phyloP scores from a whole-genome alignment of 2,888 invertebrate species.

The Thereva nobilitata region DNA sequence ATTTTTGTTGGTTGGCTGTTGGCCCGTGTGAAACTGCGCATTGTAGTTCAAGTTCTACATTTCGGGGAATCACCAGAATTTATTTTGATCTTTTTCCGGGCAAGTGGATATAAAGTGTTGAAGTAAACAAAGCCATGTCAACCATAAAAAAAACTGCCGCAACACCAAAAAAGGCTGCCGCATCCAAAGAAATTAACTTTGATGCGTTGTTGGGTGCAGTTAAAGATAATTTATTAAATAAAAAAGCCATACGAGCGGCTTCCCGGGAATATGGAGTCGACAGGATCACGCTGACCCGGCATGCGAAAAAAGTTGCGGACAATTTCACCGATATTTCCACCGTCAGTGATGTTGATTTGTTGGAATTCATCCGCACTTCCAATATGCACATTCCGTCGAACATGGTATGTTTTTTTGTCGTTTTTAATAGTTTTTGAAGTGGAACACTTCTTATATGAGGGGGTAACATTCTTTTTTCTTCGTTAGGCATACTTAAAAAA shows the following conservation, averaged over 20 bases:
- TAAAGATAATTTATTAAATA: neutral
- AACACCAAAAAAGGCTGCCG: neutral
- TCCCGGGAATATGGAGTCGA: neutral
- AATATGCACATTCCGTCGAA: neutral
- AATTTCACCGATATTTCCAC: neutral
- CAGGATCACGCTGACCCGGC: neutral
- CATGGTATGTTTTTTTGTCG: neutral
- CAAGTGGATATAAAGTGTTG: too few species aligned
- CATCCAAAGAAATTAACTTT: neutral
- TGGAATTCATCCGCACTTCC: neutral
- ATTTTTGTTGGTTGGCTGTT: too few species aligned
- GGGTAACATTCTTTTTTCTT: too few species aligned
- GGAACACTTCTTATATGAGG: too few species aligned
- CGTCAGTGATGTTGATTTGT: neutral
- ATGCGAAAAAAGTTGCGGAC: neutral
- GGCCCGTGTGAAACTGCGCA: too few species aligned
- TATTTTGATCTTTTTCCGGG: too few species aligned
- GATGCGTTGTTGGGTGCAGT: neutral
- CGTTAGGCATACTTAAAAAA: too few species aligned
- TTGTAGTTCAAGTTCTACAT: too few species aligned
- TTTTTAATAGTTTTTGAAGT: too few species aligned
- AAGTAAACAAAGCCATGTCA: too few species aligned
- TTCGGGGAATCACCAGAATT: too few species aligned
- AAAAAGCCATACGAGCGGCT: neutral
- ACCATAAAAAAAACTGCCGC: too few species aligned